Base-by-base conservation (phyloP, 2,797 vertebrate genomes). In the Carapus acus region DNA sequence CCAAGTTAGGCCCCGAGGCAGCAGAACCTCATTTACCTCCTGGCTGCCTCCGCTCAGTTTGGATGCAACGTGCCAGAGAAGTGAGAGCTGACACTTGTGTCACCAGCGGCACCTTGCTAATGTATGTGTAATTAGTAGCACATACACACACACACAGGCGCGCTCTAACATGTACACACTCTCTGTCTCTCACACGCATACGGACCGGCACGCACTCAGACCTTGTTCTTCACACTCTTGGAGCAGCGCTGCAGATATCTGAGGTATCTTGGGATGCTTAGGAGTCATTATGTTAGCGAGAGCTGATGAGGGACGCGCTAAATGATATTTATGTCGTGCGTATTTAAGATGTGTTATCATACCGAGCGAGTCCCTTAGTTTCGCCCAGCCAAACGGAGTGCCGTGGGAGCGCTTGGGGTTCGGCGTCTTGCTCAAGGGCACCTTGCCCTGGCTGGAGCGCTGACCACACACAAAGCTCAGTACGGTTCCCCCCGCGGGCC, bases 21-120 rank as follows among this genome's bases (percentile, higher is more conserved):
- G 14, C 39, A 51, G 24, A 43, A 19, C 41, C 38, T 55, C 54
- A 67, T 62, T 67, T 48, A 55, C 11, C 13, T 43, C 60, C 48
- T 48, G 53, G 36, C 20, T 6, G 27, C 37, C 24, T 56, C 43
- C 47, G 5, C 31, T 66, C 43, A 15, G 17, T 57, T 43, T 65
- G 27, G 59, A 53, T 24, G 27, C 21, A 41, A n/a, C n/a, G 29
- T 55, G 21, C 36, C 51, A 41, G 21, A 68, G 68, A 31, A 51
- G 4, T 59, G 21, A 44, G 36, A 43, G 58, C 37, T 58, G 24
- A 22, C 36, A 21, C 37, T 57, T 53, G 29, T 48, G 47, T 27
- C 15, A 43, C 44, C 19, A 23, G 14, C 45, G 34, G 18, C 27
- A 33, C 23, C 58, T 43, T 47, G 36, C 31, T 18, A 31, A 51